Conservation (phyloP, 2,888 invertebrate species). For the Amaurobius ferox region DNA sequence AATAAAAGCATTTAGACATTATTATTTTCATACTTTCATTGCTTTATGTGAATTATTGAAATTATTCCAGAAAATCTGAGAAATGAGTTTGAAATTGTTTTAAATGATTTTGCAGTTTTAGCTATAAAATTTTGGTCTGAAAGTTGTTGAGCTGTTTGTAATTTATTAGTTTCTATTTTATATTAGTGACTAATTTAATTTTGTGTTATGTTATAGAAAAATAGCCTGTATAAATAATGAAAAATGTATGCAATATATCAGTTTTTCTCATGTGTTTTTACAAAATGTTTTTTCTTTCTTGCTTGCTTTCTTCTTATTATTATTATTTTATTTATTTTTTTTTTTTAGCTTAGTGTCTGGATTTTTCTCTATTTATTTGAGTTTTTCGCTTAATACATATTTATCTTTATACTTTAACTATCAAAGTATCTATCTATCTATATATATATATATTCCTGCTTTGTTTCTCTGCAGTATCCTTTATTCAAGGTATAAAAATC, state of each 20-base stretch:
- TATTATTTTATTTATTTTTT: no score
- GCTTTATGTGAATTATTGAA: neutral
- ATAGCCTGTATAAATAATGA: neutral
- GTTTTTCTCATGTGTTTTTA: conserved; percentile 4
- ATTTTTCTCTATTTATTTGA: no score
- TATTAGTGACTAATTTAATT: neutral
- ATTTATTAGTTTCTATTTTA: conserved; percentile 1
- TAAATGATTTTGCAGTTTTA: neutral
- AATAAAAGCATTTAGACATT: conserved; percentile 50
- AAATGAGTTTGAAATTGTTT: neutral
- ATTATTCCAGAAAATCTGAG: neutral
- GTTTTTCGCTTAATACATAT: no score
- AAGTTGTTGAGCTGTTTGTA: neutral
- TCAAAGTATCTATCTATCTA: no score
- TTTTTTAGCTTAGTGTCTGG: no score
- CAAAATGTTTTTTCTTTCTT: neutral
- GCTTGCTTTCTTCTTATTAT: no score
- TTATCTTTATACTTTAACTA: no score
- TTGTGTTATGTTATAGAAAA: neutral
- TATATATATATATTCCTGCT: no score
- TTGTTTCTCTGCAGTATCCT: no score
- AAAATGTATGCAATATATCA: neutral
- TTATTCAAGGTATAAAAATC: no score
- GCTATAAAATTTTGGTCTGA: conserved; percentile 9
- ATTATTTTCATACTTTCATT: conserved; percentile 28